phyloP scores from a whole-genome alignment of 1,140 invertebrate species.

The Diachasma alloeum region DNA sequence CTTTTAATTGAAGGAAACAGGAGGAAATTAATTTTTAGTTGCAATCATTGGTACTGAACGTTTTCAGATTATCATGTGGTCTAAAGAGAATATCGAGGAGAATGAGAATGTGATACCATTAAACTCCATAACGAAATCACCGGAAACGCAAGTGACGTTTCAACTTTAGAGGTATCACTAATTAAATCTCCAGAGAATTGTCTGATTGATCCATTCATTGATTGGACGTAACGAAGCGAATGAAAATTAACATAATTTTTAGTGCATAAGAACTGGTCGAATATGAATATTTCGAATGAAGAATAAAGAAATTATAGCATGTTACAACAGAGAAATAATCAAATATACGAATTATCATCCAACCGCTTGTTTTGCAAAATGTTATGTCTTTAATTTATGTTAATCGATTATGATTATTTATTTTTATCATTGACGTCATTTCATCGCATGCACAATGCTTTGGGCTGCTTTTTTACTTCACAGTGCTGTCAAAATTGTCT shows the following conservation, averaged over 20 bases:
- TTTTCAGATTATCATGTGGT: slow-evolving; percentile 60
- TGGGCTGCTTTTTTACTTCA: slow-evolving; percentile 35
- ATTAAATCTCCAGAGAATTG: not conserved
- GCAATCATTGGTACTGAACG: slow-evolving; percentile 23
- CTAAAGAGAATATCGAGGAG: slow-evolving; percentile 55
- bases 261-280: not conserved
- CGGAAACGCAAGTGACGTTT: slow-evolving; percentile 47
- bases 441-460: slow-evolving; percentile 50
- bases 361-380: slow-evolving; percentile 13
- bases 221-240: not conserved
- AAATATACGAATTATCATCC: slow-evolving; percentile 14
- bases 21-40: slow-evolving; percentile 12
- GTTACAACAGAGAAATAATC: slow-evolving; percentile 22
- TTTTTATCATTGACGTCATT: slow-evolving; percentile 28
- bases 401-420: not conserved
- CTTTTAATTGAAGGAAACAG: not conserved
- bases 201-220: not conserved
- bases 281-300: not conserved
- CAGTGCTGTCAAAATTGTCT: slow-evolving; percentile 24
- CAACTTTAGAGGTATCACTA: slow-evolving; percentile 53
- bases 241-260: not conserved
- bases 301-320: slow-evolving; percentile 35
- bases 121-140: slow-evolving; percentile 50
- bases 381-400: not conserved
- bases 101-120: slow-evolving; percentile 56